A percentile compares a stretch with the other conserved stretches of the same genome.
These are phyloP conservation scores for Sphaerophoria taeniata DNA, from an alignment of 2,888 invertebrate species.

Conservation along the genomic window DNA sequence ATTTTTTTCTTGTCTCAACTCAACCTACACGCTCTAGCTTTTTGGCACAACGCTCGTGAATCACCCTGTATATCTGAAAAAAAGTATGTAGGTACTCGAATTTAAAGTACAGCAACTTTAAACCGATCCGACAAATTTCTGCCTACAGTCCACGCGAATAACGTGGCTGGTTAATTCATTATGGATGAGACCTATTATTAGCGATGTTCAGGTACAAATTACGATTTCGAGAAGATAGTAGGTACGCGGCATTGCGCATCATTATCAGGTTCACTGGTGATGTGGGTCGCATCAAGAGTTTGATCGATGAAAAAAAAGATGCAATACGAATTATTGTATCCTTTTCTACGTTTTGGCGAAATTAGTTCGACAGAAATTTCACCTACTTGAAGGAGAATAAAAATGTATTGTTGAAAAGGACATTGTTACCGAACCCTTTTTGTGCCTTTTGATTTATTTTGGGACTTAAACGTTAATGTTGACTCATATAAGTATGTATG, in stretches of 20 bases:
- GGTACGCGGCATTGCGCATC: slow-evolving; percentile 71
- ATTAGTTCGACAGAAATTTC: slow-evolving; percentile 62
- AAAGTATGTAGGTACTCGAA: too few relatives aligned
- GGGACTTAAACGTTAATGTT: too few relatives aligned
- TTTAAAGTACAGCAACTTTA: slow-evolving; percentile 10
- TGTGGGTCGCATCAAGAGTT: slow-evolving; percentile 69
- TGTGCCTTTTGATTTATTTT: too few relatives aligned
- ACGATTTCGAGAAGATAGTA: slow-evolving; percentile 68
- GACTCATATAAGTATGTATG: too few relatives aligned
- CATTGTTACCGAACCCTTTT: slow-evolving; percentile 51
- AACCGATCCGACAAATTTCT: too few relatives aligned
- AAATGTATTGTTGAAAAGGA: too few relatives aligned
- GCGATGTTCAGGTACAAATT: slow-evolving; percentile 73
- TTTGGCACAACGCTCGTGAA: too few relatives aligned
- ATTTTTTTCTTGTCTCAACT: too few relatives aligned
- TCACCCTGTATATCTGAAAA: too few relatives aligned
- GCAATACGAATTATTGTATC: slow-evolving; percentile 28
- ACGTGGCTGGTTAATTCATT: slow-evolving; percentile 70
- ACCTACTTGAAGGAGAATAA: slow-evolving; percentile 55
- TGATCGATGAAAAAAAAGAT: slow-evolving; percentile 21
- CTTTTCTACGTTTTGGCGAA: slow-evolving; percentile 34
- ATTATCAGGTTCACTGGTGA: slow-evolving; percentile 73
- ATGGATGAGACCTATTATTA: slow-evolving; percentile 69
- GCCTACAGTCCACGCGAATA: slow-evolving; percentile 63
- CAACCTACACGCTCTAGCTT: too few relatives aligned